phyloP scores from a whole-genome alignment of 2,888 invertebrate genomes.

The Chirona hameri region DNA sequence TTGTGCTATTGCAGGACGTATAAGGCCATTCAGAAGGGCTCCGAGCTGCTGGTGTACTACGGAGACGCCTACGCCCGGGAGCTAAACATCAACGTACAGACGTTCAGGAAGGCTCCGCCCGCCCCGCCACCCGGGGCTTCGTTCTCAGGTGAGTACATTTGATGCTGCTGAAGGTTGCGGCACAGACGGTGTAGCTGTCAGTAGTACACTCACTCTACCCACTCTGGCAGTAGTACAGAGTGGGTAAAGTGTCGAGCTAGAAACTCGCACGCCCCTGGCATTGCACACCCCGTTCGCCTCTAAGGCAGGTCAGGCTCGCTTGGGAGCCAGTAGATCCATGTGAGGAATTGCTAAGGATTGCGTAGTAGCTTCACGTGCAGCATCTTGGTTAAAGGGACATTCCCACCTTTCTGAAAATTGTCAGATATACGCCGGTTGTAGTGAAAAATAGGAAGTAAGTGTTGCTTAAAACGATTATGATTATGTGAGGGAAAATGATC shows the following conservation, averaged over 20 bases:
- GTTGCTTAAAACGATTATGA: too few relatives aligned
- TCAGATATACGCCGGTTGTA: too few relatives aligned
- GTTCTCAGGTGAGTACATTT: neutral
- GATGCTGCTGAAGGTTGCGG: neutral
- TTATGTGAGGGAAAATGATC: too few relatives aligned
- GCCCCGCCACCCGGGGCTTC: neutral
- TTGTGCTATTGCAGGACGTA: conserved; percentile 40
- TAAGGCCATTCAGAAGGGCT: conserved; percentile 44
- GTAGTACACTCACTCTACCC: neutral
- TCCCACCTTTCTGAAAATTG: too few relatives aligned
- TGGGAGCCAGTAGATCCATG: too few relatives aligned
- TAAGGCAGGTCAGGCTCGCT: too few relatives aligned
- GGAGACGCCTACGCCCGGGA: conserved; percentile 48
- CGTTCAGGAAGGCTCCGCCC: neutral
- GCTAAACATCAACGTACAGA: conserved; percentile 42
- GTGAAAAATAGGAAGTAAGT: too few relatives aligned
- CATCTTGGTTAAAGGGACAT: too few relatives aligned
- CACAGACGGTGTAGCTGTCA: neutral
- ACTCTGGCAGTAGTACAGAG: neutral
- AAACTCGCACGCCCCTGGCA: too few relatives aligned
- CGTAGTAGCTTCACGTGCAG: too few relatives aligned
- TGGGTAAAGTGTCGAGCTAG: neutral
- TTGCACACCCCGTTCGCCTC: too few relatives aligned
- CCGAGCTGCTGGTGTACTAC: conserved; percentile 51
- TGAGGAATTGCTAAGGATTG: too few relatives aligned